These are phyloP conservation scores for Sisyra nigra DNA, from an alignment of 2,888 invertebrate genomes.

Conservation along the genomic window DNA sequence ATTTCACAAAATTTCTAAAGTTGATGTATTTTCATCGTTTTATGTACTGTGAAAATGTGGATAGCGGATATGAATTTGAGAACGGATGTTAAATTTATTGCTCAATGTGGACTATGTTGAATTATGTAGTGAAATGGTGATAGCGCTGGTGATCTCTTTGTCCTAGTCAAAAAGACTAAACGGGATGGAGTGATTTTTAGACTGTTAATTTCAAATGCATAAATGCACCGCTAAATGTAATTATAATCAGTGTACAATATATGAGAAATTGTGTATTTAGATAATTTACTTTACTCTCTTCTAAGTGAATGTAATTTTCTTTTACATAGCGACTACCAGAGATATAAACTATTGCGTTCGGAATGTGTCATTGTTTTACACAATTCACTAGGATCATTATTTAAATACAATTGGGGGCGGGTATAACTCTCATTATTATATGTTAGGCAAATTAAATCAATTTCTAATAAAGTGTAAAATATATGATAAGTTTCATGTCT, in stretches of 20 bases:
- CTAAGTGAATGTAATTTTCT: conserved; percentile 6
- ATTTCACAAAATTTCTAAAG: too few species aligned
- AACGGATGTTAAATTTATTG: conserved; percentile 1
- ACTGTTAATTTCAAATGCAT: conserved; percentile 1
- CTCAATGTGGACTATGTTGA: conserved; percentile 2
- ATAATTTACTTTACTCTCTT: conserved; percentile 1
- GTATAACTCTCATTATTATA: conserved; percentile 8
- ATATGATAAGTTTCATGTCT: neutral
- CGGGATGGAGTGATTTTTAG: conserved; percentile 3
- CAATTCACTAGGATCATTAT: conserved; percentile 3
- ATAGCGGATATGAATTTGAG: too few species aligned
- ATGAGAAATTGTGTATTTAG: conserved; percentile 7
- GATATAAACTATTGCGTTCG: neutral
- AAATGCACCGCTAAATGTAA: conserved; percentile 7
- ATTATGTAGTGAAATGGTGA: too few species aligned
- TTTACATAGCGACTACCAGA: conserved; percentile 3
- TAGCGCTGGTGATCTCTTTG: conserved; percentile 3
- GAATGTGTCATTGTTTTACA: conserved; percentile 2
- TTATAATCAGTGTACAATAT: conserved; percentile 4
- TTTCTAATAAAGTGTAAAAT: conserved; percentile 9
- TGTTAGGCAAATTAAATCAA: conserved; percentile 8
- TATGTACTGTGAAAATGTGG: too few species aligned
- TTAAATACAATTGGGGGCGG: conserved; percentile 8
- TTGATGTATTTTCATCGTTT: too few species aligned
- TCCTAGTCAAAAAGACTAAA: conserved; percentile 1